A percentile compares a stretch with the other conserved stretches of the same genome.
phyloP scores from a whole-genome alignment of 1,140 invertebrate species.

The Acromyrmex echinatior region DNA sequence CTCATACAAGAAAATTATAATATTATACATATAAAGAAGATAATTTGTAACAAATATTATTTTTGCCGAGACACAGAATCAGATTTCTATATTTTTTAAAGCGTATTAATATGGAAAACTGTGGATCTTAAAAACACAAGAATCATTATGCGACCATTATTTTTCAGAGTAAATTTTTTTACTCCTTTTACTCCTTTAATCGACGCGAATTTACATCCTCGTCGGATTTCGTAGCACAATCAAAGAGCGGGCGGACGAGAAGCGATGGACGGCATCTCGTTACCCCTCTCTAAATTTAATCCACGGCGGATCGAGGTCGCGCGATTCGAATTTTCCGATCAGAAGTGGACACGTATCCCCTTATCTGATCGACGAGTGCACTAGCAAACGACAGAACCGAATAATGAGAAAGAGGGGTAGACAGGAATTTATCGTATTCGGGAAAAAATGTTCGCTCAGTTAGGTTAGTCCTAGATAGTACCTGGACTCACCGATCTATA shows the following conservation, averaged over 20 bases:
- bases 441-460: slow-evolving; percentile 29
- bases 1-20: background rate
- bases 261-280: slow-evolving; percentile 49
- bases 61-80: background rate
- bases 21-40: background rate
- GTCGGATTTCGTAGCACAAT: slow-evolving; percentile 57
- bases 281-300: slow-evolving; percentile 66
- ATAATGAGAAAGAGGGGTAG: slow-evolving; percentile 58
- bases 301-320: slow-evolving; percentile 54
- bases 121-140: slow-evolving; percentile 18
- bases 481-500: slow-evolving; percentile 5
- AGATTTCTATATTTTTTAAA: background rate
- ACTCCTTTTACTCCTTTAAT: background rate
- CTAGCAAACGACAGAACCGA: slow-evolving; percentile 52
- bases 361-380: slow-evolving; percentile 65
- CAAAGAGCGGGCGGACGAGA: slow-evolving; percentile 53
- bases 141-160: slow-evolving; percentile 48
- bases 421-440: slow-evolving; percentile 58
- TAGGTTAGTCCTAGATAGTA: slow-evolving; percentile 2
- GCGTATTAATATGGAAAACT: slow-evolving; percentile 25
- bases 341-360: slow-evolving; percentile 60
- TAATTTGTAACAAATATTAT: background rate
- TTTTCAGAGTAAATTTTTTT: slow-evolving; percentile 20
- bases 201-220: slow-evolving; percentile 69
- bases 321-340: slow-evolving; percentile 68